Percentiles rank a stretch among this genome's conserved stretches.
Conservation (phyloP, 2,113 vertebrate genomes). For the Gopherus flavomarginatus region DNA sequence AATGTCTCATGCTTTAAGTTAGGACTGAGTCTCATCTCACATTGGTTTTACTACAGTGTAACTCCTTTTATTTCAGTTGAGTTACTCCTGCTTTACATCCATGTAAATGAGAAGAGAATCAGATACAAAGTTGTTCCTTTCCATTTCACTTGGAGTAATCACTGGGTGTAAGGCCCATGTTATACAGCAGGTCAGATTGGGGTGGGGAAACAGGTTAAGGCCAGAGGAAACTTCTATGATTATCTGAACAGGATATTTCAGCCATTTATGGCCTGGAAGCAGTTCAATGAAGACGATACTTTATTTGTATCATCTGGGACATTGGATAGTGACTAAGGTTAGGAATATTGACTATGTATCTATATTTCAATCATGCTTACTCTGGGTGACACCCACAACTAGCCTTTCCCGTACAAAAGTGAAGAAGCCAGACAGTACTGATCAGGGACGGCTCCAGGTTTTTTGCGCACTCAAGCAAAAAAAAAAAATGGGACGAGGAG, state of each 20-base stretch:
- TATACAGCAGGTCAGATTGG: neutral
- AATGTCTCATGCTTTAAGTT: too few relatives aligned
- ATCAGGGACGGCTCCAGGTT: too few relatives aligned
- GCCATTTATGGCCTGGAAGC: neutral
- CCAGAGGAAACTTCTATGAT: neutral
- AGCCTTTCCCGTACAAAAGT: too few relatives aligned
- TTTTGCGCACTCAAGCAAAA: too few relatives aligned
- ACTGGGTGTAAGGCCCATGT: neutral
- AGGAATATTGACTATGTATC: too few relatives aligned
- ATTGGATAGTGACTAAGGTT: neutral
- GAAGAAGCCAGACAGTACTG: too few relatives aligned
- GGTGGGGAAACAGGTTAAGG: neutral
- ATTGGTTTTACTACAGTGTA: neutral
- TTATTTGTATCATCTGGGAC: neutral
- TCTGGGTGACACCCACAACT: too few relatives aligned
- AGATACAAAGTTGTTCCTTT: neutral
- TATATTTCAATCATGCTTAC: too few relatives aligned
- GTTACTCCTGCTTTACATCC: neutral
- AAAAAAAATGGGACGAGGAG: too few relatives aligned
- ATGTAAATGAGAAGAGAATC: neutral
- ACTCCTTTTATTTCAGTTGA: neutral
- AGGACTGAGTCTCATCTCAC: neutral
- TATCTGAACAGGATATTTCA: too few relatives aligned
- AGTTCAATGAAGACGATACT: neutral
- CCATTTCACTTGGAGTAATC: neutral